Evolutionary conservation across 2,888 invertebrate genomes (phyloP).

Genomic region (Diarsia dahlii): DNA sequence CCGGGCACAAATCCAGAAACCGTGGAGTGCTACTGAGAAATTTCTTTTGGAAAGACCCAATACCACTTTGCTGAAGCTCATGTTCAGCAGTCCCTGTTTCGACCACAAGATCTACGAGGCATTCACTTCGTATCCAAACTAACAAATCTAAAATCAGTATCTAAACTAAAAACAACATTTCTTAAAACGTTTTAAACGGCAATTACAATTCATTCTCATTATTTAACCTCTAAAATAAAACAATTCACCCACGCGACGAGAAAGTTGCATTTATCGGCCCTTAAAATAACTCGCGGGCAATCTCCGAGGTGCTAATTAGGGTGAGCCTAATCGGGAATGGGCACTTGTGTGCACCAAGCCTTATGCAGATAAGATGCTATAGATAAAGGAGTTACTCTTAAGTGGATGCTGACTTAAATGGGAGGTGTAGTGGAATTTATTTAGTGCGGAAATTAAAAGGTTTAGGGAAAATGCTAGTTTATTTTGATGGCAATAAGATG

Average conservation of each 20-base stretch:
- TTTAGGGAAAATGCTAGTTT: too few relatives aligned
- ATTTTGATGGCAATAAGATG: neutral
- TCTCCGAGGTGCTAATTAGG: slow-evolving; percentile 72
- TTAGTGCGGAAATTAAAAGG: neutral
- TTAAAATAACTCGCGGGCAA: slow-evolving; percentile 66
- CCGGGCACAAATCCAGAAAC: too few relatives aligned
- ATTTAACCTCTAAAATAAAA: slow-evolving; percentile 56
- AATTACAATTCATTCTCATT: slow-evolving; percentile 59
- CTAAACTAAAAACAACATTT: slow-evolving; percentile 19
- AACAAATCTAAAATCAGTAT: slow-evolving; percentile 3
- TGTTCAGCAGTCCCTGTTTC: too few relatives aligned
- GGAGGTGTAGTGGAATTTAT: slow-evolving; percentile 14
- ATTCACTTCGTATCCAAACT: neutral
- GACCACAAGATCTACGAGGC: too few relatives aligned
- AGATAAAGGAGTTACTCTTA: slow-evolving; percentile 55
- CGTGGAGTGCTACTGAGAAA: too few relatives aligned
- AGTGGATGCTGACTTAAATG: slow-evolving; percentile 39
- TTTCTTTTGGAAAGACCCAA: too few relatives aligned
- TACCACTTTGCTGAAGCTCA: too few relatives aligned
- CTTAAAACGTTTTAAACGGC: slow-evolving; percentile 25
- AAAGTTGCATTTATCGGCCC: slow-evolving; percentile 65
- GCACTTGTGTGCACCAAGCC: slow-evolving; percentile 55
- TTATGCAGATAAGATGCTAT: slow-evolving; percentile 62
- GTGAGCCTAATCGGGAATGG: slow-evolving; percentile 70
- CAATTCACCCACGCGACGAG: slow-evolving; percentile 51